phyloP scores from a whole-genome alignment of 2,113 vertebrate genomes.

The Eubucco bourcierii region DNA sequence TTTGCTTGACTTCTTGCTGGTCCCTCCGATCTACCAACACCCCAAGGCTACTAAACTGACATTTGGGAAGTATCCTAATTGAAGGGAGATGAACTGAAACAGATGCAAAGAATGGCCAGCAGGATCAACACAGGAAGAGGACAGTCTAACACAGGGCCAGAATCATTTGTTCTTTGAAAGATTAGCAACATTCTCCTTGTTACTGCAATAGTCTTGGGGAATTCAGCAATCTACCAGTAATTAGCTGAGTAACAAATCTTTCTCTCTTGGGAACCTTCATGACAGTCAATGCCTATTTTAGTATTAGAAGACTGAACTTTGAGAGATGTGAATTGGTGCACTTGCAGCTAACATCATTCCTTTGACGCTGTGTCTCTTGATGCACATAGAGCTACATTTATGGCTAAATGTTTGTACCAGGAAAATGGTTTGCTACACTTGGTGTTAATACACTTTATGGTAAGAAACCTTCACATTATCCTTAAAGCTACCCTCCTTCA shows the following conservation, averaged over 20 bases:
- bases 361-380: neutral
- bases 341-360: neutral
- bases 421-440: neutral
- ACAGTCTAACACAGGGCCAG: neutral
- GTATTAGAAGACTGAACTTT: neutral
- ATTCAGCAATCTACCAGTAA: neutral
- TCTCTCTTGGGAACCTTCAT: neutral
- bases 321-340: neutral
- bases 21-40: neutral
- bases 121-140: neutral
- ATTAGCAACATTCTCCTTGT: neutral
- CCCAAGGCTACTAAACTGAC: neutral
- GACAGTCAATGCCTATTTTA: neutral
- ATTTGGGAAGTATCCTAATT: neutral
- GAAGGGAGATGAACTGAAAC: neutral
- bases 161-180: neutral
- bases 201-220: neutral
- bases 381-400: neutral
- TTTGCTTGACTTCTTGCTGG: neutral
- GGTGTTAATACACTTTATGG: neutral
- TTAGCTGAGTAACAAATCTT: neutral
- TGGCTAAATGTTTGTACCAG: neutral
- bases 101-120: neutral
- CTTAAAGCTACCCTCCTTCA: neutral
- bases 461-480: neutral